Base-by-base conservation (phyloP, 2,113 vertebrate genomes). In the Ursus arctos region DNA sequence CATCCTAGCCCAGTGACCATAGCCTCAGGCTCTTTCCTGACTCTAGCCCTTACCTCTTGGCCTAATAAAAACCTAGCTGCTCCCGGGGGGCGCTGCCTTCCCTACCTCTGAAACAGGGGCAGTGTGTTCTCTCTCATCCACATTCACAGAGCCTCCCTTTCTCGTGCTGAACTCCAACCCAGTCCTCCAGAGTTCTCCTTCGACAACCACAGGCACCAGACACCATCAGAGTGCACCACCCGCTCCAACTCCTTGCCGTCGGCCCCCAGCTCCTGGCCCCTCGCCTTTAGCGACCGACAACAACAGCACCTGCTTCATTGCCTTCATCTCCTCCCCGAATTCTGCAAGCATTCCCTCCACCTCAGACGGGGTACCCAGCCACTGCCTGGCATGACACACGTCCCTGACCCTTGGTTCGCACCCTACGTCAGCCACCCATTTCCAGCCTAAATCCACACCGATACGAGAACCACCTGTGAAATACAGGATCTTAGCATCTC, bases 181-280 rank as follows among this genome's bases (percentile, higher is more conserved):
- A 63, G 14, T 33, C 61, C 57, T 76, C 72, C 12, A n/a, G 47
- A 5, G 85, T 53, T 19, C 57, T 74, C 26, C 28, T 1, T 22
- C 21, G 13, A 31, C 8, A 49, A 16, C 7, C 13, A 26, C 53
- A 47, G 61, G 1, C 71, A 15, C 19, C 53, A 47, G 61, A 1
- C 71, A 15, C 19, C 26, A 7, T n/a, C 61, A 74, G 36, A 31
- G 40, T n/a, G 24, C 47, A 28, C 8, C 31, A 22, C 15, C 43
- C 7, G 4, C 15, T 11, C 6, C 3, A 12, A 18, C 19, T 71
- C 43, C 24, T 16, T 47, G 9, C 9, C 3, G 0, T 36, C 63
- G 19, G 4, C 57, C 9, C 10, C 2, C 33, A 13, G 26, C 43
- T 36, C 57, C 15, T 47, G 51, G 21, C 4, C 24, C 36, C 0